A percentile compares a stretch with the other conserved stretches of the same genome.
phyloP scores from a whole-genome alignment of 2,113 vertebrate genomes.

The Dolichotis patagonum region DNA sequence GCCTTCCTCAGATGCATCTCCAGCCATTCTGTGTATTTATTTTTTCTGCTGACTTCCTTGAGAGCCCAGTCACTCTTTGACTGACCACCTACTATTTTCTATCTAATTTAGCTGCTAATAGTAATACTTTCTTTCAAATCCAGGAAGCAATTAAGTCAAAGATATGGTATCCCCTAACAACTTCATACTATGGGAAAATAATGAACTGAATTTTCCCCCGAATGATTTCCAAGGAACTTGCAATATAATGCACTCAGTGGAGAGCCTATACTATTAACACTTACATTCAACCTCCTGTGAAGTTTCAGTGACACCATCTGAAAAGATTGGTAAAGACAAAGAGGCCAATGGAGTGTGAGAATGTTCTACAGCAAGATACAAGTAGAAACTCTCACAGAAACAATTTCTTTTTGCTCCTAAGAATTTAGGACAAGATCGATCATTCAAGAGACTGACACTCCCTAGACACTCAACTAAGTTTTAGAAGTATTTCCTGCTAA shows the following conservation, averaged over 20 bases:
- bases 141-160: slow-evolving; percentile 50
- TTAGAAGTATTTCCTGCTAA: slow-evolving; percentile 52
- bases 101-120: not conserved
- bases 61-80: not conserved
- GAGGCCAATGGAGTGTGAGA: slow-evolving; percentile 50
- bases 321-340: slow-evolving; percentile 55
- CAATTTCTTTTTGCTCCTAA: slow-evolving; percentile 24
- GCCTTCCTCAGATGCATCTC: not conserved
- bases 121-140: slow-evolving; percentile 44
- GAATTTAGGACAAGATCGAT: not conserved
- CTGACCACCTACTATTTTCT: not conserved
- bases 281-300: not conserved
- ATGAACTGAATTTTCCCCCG: slow-evolving; percentile 26
- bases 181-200: slow-evolving; percentile 55
- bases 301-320: slow-evolving; percentile 44
- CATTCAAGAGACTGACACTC: not conserved
- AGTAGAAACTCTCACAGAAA: slow-evolving; percentile 44
- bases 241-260: not conserved
- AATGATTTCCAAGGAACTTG: slow-evolving; percentile 41
- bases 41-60: not conserved
- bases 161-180: slow-evolving; percentile 53
- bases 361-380: slow-evolving; percentile 12
- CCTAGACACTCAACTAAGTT: slow-evolving; percentile 25
- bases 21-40: not conserved
- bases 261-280: not conserved